Conservation (phyloP, 2,797 vertebrate genomes). For the Chelmon rostratus region DNA sequence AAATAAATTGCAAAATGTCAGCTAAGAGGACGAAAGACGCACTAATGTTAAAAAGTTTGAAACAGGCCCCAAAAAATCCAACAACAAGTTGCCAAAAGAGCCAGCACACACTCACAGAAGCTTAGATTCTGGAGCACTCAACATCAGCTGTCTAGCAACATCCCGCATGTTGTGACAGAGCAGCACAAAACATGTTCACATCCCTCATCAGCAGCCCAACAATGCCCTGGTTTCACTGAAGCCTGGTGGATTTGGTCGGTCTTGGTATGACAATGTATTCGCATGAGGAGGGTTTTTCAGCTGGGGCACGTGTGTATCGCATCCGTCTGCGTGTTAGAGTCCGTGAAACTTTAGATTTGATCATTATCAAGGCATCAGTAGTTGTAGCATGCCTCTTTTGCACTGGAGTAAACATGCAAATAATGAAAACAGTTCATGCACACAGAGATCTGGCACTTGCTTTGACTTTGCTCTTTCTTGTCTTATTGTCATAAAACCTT, state of each 20-base stretch:
- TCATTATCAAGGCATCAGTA: slow-evolving; percentile 29
- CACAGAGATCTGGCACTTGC: slow-evolving; percentile 1
- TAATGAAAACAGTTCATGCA: slow-evolving; percentile 22
- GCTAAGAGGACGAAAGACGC: background rate
- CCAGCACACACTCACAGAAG: background rate
- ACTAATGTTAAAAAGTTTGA: background rate
- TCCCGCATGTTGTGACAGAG: slow-evolving; percentile 33
- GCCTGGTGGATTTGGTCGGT: background rate
- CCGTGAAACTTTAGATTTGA: slow-evolving; percentile 10
- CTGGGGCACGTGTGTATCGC: background rate
- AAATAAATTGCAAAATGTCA: background rate
- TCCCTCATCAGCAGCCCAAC: slow-evolving; percentile 16
- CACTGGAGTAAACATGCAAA: slow-evolving; percentile 41
- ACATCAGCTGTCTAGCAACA: slow-evolving; percentile 28
- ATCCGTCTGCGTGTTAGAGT: slow-evolving; percentile 2
- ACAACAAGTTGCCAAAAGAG: background rate
- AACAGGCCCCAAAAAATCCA: background rate
- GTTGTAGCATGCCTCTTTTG: slow-evolving; percentile 30
- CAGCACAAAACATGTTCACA: slow-evolving; percentile 19
- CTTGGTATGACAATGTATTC: background rate
- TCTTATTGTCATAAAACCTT: slow-evolving; percentile 3
- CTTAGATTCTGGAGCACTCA: background rate
- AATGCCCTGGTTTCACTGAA: slow-evolving; percentile 6
- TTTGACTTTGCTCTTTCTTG: background rate
- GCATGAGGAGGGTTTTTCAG: background rate